These are phyloP conservation scores for Drosophila persimilis DNA, from an alignment of 1,140 invertebrate species.

Conservation along the genomic window DNA sequence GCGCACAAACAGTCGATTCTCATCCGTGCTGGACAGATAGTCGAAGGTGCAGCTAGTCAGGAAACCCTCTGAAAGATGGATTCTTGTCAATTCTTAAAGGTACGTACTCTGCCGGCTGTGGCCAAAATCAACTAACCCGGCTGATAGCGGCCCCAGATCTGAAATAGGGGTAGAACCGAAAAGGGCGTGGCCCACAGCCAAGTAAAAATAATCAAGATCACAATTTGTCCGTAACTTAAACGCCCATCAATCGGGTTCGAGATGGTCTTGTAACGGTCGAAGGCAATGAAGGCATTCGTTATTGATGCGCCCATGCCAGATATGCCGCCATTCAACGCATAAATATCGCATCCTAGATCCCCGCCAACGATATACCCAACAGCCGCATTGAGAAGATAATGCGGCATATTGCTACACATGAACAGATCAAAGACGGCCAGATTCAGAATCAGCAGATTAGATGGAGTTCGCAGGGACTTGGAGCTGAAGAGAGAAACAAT, in stretches of 20 bases:
- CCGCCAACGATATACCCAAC: conserved; percentile 87
- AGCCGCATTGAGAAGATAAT: conserved; percentile 87
- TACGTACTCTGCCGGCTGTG: no score
- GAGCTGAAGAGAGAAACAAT: conserved; percentile 83
- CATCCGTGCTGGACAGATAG: conserved; percentile 88
- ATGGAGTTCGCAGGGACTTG: conserved; percentile 89
- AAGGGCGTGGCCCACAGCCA: conserved; percentile 90
- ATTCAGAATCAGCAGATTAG: conserved; percentile 92
- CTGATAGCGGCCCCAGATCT: conserved; percentile 88
- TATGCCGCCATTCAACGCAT: conserved; percentile 87
- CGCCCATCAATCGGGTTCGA: conserved; percentile 90
- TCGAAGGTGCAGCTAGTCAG: conserved; percentile 91
- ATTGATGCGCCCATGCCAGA: conserved; percentile 89
- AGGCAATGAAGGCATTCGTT: conserved; percentile 90
- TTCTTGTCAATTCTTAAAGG: no score
- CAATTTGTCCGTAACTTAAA: conserved; percentile 87
- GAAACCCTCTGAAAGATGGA: conserved; percentile 86
- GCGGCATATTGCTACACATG: conserved; percentile 90
- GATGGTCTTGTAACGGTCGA: conserved; percentile 89
- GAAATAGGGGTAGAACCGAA: conserved; percentile 86
- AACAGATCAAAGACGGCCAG: conserved; percentile 90
- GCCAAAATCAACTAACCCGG: conserved; percentile 84
- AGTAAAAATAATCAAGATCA: conserved; percentile 86
- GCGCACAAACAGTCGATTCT: conserved; percentile 87
- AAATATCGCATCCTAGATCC: conserved; percentile 88